Percentiles rank a stretch among this genome's conserved stretches.
Evolutionary conservation across 2,888 invertebrate species (phyloP).

Genomic region (Alcis repandata): DNA sequence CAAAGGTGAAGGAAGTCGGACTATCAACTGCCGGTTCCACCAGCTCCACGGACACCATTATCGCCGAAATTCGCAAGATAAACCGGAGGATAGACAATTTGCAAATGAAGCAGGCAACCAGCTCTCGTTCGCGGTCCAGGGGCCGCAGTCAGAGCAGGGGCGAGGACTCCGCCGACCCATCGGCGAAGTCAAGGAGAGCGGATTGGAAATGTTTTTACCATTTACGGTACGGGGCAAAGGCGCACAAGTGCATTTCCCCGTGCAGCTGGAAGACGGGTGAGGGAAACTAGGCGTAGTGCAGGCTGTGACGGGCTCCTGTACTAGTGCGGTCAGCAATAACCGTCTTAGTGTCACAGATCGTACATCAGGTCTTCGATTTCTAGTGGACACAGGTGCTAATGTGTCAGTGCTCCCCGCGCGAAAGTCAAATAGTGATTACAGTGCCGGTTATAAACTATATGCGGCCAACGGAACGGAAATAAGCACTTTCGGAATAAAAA

Average conservation of each 20-base stretch:
- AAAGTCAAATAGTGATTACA: background rate
- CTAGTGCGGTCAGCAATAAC: background rate
- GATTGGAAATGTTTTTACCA: too few relatives aligned
- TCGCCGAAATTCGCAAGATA: too few relatives aligned
- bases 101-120: too few relatives aligned
- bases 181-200: too few relatives aligned
- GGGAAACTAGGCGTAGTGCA: too few relatives aligned
- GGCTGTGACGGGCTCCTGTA: background rate
- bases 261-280: too few relatives aligned
- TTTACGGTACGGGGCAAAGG: too few relatives aligned
- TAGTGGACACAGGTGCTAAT: slow-evolving; percentile 41
- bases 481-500: slow-evolving; percentile 37
- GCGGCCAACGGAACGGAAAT: slow-evolving; percentile 44
- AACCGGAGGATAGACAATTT: too few relatives aligned
- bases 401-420: slow-evolving; percentile 32
- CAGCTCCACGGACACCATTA: background rate
- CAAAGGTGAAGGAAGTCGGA: background rate
- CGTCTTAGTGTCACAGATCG: background rate
- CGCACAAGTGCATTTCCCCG: too few relatives aligned
- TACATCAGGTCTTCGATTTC: slow-evolving; percentile 17
- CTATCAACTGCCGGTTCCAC: background rate
- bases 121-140: too few relatives aligned
- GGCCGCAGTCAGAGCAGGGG: too few relatives aligned
- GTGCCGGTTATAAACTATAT: slow-evolving; percentile 35
- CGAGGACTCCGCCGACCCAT: too few relatives aligned